Conservation (phyloP, 2,888 invertebrate species). For the Diarsia dahlii region DNA sequence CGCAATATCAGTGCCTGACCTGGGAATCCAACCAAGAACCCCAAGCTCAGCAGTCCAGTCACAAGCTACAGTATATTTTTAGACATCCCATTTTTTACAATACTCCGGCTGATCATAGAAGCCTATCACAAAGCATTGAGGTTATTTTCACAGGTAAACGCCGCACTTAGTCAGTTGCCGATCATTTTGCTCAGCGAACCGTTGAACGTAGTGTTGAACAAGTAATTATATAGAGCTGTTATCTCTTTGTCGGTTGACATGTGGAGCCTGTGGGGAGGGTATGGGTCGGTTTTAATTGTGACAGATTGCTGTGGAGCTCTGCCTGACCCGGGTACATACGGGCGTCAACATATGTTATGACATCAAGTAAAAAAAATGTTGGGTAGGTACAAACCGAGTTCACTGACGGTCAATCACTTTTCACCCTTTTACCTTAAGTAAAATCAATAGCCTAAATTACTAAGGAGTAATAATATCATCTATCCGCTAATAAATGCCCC, state of each 20-base stretch:
- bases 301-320: background rate
- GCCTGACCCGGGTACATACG: too few relatives aligned
- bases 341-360: too few relatives aligned
- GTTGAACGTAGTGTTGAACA: constrained; percentile 72
- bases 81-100: constrained; percentile 24
- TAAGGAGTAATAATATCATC: too few relatives aligned
- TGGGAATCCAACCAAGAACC: background rate
- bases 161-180: constrained; percentile 66
- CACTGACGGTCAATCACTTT: too few relatives aligned
- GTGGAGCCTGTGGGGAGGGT: constrained; percentile 17
- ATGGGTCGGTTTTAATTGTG: constrained; percentile 1
- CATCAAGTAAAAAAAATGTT: too few relatives aligned
- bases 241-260: constrained; percentile 70
- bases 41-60: background rate
- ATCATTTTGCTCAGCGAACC: constrained; percentile 76
- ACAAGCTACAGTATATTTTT: background rate
- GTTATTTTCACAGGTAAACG: constrained; percentile 54
- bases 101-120: constrained; percentile 21
- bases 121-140: constrained; percentile 43
- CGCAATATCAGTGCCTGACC: background rate
- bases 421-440: too few relatives aligned
- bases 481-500: too few relatives aligned
- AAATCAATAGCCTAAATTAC: too few relatives aligned
- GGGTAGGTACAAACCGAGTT: background rate
- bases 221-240: constrained; percentile 73